Evolutionary conservation across 53 echinoderm and acorn worm species (phyloP), one percentile per base, ranked within the genome.

Genomic region (Paracentrotus lividus): DNA sequence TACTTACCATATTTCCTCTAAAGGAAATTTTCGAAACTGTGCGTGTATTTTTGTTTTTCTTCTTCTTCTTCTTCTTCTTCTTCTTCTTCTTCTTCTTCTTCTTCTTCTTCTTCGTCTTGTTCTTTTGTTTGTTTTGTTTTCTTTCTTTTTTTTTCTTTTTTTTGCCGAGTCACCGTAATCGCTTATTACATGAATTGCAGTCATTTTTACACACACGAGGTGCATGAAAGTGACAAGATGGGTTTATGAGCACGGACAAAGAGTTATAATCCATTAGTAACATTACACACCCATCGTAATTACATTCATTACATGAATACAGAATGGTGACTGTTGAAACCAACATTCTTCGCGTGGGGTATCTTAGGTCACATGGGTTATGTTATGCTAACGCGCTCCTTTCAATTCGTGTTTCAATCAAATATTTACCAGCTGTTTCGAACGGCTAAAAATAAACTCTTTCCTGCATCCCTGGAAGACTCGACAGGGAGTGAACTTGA

Each of bases 361-460:
- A 86, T 34, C 18, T 18, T 51, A 86, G 86, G 86, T 86, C 86
- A 86, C 86, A 38, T 86, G 86, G 86, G 86, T 86, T 56, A 54
- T 86, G 86, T 56, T 55, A 33, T 32, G 18, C 33, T 56, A 52
- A 86, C 86, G 56, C 55, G 57, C 86, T 81, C 81, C 86, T 56
- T 86, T 86, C 86, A 86, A 86, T 86, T 86, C 86, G 31, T 86
- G 26, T 86, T 86, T 56, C 86, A 56, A 86, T 86, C 86, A 53
- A 86, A 86, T 38, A 53, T 86, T 86, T 86, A 86, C 54, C 86
- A 86, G 86, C 86, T 86, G 86, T 86, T 86, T 49, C 12, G 53
- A 53, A 86, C 3, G 49, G 54, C 86, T 86, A 86, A 86, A 86
- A 86, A 86, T 86, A 86, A 38, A 53, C 86, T 8, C 33, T 8